These are phyloP conservation scores for Gambusia yucatana DNA, from an alignment of 2,797 vertebrate species.

Conservation along the genomic window DNA sequence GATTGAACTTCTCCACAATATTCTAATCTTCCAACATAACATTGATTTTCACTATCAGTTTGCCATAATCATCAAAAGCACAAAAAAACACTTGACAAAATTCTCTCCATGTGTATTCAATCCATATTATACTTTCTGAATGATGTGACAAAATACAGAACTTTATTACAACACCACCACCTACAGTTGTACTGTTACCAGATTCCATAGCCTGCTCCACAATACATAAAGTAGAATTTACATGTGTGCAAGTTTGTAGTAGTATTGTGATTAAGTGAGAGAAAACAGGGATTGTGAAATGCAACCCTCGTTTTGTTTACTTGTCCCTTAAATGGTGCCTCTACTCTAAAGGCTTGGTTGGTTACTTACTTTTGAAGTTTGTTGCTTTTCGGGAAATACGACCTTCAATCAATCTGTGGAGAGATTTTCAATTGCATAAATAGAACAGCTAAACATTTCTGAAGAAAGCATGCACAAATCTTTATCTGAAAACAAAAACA, in stretches of 20 bases:
- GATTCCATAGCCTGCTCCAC: not conserved
- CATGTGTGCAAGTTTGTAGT: not conserved
- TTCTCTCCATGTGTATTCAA: not conserved
- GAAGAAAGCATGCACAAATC: not conserved
- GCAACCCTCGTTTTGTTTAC: not conserved
- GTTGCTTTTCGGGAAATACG: constrained; percentile 4
- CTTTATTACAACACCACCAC: not conserved
- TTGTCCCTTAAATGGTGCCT: not conserved
- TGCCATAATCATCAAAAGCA: not conserved
- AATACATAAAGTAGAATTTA: not conserved
- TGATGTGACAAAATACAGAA: not conserved
- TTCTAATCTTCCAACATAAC: not conserved
- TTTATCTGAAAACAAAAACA: not conserved
- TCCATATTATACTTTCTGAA: not conserved
- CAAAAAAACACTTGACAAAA: not conserved
- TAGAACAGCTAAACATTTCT: not conserved
- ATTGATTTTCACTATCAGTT: not conserved
- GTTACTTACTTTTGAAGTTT: constrained; percentile 64
- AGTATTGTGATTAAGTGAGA: not conserved
- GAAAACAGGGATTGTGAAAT: not conserved
- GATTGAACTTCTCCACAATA: not conserved
- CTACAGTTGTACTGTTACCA: not conserved
- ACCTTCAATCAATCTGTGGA: constrained; percentile 47
- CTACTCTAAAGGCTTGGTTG: not conserved
- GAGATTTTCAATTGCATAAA: constrained; percentile 10